Conservation (phyloP, 2,113 vertebrate genomes). For the Sorex fumeus region DNA sequence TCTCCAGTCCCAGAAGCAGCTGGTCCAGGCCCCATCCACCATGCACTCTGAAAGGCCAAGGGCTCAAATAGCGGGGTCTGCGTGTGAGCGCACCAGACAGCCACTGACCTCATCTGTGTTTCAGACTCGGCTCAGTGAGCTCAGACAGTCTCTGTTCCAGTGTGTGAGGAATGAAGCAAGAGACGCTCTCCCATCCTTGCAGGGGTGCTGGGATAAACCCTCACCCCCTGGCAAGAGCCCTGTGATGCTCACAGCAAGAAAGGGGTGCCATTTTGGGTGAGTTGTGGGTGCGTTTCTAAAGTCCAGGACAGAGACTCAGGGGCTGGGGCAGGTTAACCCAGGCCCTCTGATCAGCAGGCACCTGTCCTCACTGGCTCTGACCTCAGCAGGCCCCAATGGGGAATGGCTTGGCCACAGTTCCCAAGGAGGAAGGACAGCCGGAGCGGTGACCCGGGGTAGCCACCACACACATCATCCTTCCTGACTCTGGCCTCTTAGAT, state of each 20-base stretch:
- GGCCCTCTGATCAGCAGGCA: too few species aligned
- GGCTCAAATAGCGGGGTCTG: too few species aligned
- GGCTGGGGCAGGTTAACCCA: fast-evolving
- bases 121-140: background rate
- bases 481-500: background rate
- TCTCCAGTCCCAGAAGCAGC: too few species aligned
- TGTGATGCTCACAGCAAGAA: too few species aligned
- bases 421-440: background rate
- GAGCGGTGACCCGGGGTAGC: background rate
- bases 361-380: too few species aligned
- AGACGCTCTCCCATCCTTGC: too few species aligned
- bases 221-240: background rate
- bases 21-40: too few species aligned
- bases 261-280: background rate
- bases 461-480: background rate
- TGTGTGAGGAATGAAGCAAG: background rate
- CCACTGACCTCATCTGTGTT: fast-evolving
- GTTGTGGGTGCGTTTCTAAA: background rate
- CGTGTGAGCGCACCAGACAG: fast-evolving
- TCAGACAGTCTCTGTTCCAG: background rate
- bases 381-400: background rate
- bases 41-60: too few species aligned
- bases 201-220: background rate
- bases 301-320: background rate
- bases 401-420: background rate